Evolutionary conservation across 2,888 invertebrate genomes (phyloP).

Genomic region (Clivina fossor): DNA sequence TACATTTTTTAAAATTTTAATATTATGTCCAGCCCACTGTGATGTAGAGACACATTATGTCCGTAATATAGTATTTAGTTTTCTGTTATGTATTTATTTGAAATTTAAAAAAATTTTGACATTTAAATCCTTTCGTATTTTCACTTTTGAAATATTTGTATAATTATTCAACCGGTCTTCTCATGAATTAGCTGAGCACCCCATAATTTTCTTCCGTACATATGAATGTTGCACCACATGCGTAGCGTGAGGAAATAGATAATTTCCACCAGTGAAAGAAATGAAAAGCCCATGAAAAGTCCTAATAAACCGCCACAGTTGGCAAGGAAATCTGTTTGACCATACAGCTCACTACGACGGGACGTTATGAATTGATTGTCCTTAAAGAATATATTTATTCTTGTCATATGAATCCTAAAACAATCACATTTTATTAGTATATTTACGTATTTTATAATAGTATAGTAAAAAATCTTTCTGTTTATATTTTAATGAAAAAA

Average conservation of each 20-base stretch:
- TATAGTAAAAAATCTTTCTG: too few relatives aligned
- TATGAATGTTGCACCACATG: constrained; percentile 55
- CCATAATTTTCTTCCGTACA: constrained; percentile 52
- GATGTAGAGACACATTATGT: too few relatives aligned
- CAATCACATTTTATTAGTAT: constrained; percentile 20
- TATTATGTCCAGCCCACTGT: too few relatives aligned
- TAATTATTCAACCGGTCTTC: background rate
- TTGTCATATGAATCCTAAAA: constrained; percentile 59
- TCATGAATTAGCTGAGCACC: constrained; percentile 44
- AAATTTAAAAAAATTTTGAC: too few relatives aligned
- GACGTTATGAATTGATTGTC: constrained; percentile 63
- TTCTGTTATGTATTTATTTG: too few relatives aligned
- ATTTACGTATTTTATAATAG: too few relatives aligned
- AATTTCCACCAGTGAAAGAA: constrained; percentile 64
- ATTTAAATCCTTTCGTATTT: too few relatives aligned
- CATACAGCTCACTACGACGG: constrained; percentile 60
- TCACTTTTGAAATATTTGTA: background rate
- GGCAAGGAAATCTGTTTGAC: constrained; percentile 59
- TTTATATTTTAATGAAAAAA: too few relatives aligned
- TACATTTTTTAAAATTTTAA: too few relatives aligned
- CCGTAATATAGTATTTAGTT: too few relatives aligned
- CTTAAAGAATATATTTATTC: constrained; percentile 71
- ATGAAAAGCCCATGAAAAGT: constrained; percentile 65
- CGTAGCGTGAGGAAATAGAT: constrained; percentile 60
- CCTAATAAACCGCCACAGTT: constrained; percentile 62